Percentiles rank a stretch among this genome's conserved stretches.
Conservation (phyloP, 2,888 invertebrate species). For the Stenodema calcarata region DNA sequence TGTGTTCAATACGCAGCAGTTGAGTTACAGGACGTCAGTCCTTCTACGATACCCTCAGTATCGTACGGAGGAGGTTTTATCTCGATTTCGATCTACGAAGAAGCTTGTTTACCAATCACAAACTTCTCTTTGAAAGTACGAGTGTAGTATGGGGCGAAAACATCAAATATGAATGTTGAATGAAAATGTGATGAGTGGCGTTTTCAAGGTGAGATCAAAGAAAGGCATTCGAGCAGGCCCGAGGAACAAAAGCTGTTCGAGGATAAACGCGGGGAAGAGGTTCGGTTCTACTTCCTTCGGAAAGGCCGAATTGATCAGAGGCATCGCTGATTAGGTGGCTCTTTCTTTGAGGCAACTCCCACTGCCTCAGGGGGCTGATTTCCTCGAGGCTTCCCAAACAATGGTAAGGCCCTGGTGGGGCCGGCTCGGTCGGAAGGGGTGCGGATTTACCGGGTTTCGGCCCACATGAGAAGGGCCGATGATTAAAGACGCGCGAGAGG, state of each 20-base stretch:
- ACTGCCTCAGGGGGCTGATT: not conserved
- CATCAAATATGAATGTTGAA: no score
- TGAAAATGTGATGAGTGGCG: no score
- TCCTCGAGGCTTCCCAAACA: conserved; percentile 18
- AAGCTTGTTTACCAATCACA: no score
- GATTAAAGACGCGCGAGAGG: conserved; percentile 2
- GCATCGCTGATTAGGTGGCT: conserved; percentile 4
- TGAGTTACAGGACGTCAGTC: no score
- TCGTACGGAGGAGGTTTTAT: no score
- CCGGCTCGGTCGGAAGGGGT: not conserved
- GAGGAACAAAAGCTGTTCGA: not conserved
- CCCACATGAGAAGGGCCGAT: conserved; percentile 15
- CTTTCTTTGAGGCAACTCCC: conserved; percentile 8
- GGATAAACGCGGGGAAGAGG: not conserved
- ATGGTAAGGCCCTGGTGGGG: not conserved
- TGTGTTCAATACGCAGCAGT: no score
- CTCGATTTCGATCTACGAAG: no score
- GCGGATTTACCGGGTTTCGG: not conserved
- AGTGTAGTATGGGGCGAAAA: no score
- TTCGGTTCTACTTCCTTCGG: not conserved
- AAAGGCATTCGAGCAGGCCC: not conserved
- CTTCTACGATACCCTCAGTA: no score
- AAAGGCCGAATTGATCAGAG: conserved; percentile 5
- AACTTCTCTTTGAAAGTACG: no score
- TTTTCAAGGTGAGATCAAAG: not conserved